These are phyloP conservation scores for Achlya flavicornis DNA, from an alignment of 2,888 invertebrate species.

Conservation along the genomic window DNA sequence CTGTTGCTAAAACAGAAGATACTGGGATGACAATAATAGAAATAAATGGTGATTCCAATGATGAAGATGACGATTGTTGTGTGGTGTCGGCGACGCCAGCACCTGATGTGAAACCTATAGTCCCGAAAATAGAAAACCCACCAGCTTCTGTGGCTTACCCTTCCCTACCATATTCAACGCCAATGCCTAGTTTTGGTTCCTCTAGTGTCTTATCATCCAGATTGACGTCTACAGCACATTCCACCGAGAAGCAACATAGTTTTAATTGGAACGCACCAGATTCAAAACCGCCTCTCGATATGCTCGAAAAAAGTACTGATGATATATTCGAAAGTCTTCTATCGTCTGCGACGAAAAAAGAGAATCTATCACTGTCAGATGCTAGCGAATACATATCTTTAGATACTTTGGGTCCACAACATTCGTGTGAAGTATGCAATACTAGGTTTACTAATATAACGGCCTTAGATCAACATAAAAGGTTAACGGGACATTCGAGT, in stretches of 20 bases:
- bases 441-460: constrained; percentile 83
- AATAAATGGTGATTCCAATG: constrained; percentile 78
- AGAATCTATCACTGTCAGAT: constrained; percentile 62
- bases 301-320: constrained; percentile 76
- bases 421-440: constrained; percentile 85
- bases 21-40: constrained; percentile 67
- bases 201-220: constrained; percentile 43
- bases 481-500: constrained; percentile 83
- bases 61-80: constrained; percentile 79
- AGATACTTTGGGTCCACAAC: constrained; percentile 85
- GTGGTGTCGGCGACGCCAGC: constrained; percentile 78
- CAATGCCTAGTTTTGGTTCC: constrained; percentile 49
- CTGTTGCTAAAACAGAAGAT: constrained; percentile 70
- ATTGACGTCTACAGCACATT: constrained; percentile 46
- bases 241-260: constrained; percentile 74
- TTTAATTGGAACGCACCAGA: constrained; percentile 80
- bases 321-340: constrained; percentile 77
- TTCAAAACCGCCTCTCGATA: constrained; percentile 70
- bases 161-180: constrained; percentile 49
- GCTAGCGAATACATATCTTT: constrained; percentile 86
- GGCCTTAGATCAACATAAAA: constrained; percentile 80
- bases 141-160: constrained; percentile 45
- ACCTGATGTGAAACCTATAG: constrained; percentile 68
- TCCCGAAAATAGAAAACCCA: constrained; percentile 68
- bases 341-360: constrained; percentile 69